These are phyloP conservation scores for Salvelinus fontinalis DNA, from an alignment of 2,113 vertebrate species.

Conservation along the genomic window DNA sequence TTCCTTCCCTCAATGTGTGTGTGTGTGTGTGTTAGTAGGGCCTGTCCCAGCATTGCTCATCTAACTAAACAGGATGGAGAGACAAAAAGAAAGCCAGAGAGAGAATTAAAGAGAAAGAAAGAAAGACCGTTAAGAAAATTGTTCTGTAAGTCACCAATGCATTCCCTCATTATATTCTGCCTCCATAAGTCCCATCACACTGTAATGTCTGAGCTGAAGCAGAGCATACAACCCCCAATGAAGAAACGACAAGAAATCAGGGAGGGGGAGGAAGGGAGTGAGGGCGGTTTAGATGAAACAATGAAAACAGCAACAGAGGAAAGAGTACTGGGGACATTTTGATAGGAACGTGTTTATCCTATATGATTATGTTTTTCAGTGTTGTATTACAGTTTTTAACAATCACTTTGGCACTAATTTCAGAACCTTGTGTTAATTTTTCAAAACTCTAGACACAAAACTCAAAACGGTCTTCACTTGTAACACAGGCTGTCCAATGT, in stretches of 20 bases:
- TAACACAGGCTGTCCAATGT: too few relatives aligned
- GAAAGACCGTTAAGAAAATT: neutral
- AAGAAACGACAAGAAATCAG: slow-evolving; percentile 49
- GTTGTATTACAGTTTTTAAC: too few relatives aligned
- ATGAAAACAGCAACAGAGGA: neutral
- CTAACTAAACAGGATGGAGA: neutral
- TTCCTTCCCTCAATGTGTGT: neutral
- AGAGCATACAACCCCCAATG: slow-evolving; percentile 19
- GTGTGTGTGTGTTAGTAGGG: neutral
- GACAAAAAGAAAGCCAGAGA: neutral
- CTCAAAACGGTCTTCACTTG: too few relatives aligned
- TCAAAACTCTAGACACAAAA: too few relatives aligned
- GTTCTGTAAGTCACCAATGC: slow-evolving; percentile 28
- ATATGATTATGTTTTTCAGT: too few relatives aligned
- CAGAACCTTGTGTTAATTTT: too few relatives aligned
- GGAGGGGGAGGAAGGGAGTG: slow-evolving; percentile 33
- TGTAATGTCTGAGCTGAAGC: slow-evolving; percentile 27
- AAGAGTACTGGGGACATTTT: too few relatives aligned
- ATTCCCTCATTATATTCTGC: slow-evolving; percentile 9
- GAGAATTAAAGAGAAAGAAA: neutral
- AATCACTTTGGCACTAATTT: too few relatives aligned
- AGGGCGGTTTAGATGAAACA: neutral
- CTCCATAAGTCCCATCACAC: neutral
- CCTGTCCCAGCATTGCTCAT: neutral
- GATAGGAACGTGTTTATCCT: too few relatives aligned